These are phyloP conservation scores for Pocillopora verrucosa DNA, from an alignment of 64 coral and sea anemone genomes.

Conservation along the genomic window DNA sequence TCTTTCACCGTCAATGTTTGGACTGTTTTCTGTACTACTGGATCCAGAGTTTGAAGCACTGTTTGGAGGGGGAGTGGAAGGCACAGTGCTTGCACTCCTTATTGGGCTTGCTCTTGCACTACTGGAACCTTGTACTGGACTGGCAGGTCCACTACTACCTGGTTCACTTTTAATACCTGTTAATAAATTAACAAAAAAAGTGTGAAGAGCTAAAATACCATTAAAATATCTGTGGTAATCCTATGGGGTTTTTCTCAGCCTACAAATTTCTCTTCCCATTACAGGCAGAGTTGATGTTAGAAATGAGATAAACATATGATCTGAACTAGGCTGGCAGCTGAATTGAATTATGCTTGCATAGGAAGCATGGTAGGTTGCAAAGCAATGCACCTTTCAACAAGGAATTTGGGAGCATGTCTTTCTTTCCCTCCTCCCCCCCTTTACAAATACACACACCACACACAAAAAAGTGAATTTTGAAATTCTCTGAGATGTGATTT, in stretches of 20 bases:
- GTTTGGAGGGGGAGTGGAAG: slow-evolving; percentile 78
- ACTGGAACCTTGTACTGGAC: slow-evolving; percentile 52
- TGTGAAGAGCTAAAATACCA: neutral
- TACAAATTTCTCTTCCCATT: too few species aligned
- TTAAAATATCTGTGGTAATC: neutral
- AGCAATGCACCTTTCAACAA: too few species aligned
- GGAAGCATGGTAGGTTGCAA: neutral
- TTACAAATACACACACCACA: too few species aligned
- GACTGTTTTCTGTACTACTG: slow-evolving; percentile 86
- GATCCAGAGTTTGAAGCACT: slow-evolving; percentile 50
- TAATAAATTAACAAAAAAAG: neutral
- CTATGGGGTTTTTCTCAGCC: too few species aligned
- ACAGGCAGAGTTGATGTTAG: too few species aligned
- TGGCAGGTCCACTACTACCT: slow-evolving; percentile 74
- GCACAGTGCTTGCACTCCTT: slow-evolving; percentile 66
- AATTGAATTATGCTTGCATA: neutral
- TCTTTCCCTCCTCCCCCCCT: too few species aligned
- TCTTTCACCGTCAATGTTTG: slow-evolving; percentile 71
- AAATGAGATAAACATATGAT: too few species aligned
- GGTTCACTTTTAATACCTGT: slow-evolving; percentile 68
- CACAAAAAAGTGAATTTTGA: too few species aligned
- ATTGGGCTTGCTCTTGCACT: slow-evolving; percentile 80
- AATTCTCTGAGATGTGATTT: too few species aligned
- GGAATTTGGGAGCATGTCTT: too few species aligned
- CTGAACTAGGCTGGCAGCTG: too few species aligned